A percentile compares a stretch with the other conserved stretches of the same genome.
phyloP scores from a whole-genome alignment of 1,140 invertebrate species.

The Brachionus koreanus region DNA sequence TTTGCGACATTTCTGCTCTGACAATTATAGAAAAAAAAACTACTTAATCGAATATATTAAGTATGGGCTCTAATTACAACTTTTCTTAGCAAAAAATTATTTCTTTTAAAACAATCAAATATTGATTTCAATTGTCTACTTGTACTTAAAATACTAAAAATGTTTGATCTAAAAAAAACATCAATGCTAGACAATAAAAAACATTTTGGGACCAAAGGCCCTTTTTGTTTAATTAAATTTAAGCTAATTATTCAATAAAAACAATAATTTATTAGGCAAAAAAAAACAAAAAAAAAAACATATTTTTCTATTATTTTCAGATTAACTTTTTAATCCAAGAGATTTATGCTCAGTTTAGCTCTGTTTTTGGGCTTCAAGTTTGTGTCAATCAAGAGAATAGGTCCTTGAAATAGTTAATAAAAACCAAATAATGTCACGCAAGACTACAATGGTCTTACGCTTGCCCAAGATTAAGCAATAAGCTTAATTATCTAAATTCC shows the following conservation, averaged over 20 bases:
- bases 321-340: constrained; percentile 17
- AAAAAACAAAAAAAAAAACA: neutral
- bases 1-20: neutral
- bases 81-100: neutral
- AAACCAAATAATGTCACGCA: constrained; percentile 24
- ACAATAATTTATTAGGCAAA: neutral
- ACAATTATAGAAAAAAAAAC: neutral
- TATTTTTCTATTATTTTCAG: constrained; percentile 10
- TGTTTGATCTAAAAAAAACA: constrained; percentile 4
- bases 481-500: constrained; percentile 23
- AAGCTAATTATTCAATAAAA: neutral
- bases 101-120: neutral
- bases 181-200: neutral
- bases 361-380: neutral
- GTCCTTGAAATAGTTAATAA: constrained; percentile 23
- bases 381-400: neutral
- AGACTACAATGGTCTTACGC: neutral
- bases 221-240: neutral
- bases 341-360: neutral
- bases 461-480: constrained; percentile 2
- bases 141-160: constrained; percentile 1
- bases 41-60: neutral
- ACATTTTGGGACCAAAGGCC: neutral
- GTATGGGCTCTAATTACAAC: neutral
- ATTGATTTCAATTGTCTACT: neutral